phyloP scores from a whole-genome alignment of 1,140 invertebrate species.

The Lepidurus apus region DNA sequence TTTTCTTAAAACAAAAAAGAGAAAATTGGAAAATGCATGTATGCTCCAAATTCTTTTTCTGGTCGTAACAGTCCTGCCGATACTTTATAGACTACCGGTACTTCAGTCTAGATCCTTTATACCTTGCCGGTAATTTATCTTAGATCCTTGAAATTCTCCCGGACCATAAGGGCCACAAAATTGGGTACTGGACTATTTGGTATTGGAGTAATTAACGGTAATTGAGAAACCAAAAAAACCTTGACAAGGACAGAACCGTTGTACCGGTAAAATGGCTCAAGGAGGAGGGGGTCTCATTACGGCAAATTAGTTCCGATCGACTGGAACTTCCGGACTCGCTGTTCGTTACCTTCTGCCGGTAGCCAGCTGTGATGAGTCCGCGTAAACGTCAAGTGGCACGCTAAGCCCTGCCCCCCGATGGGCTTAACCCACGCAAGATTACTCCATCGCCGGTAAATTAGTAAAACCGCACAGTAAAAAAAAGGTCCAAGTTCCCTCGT shows the following conservation, averaged over 20 bases:
- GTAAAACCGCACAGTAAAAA: not conserved
- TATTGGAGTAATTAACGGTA: not conserved
- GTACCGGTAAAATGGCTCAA: constrained; percentile 7
- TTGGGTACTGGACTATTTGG: no score
- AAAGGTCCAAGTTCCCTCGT: no score
- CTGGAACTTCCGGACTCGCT: not conserved
- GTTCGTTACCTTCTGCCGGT: not conserved
- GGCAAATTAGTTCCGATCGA: not conserved
- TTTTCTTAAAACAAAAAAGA: no score
- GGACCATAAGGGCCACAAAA: no score
- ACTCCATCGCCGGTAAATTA: constrained; percentile 15
- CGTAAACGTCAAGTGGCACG: constrained; percentile 9
- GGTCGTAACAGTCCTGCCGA: no score
- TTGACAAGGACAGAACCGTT: not conserved
- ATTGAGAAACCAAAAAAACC: not conserved
- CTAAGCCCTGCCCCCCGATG: not conserved
- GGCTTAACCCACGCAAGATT: not conserved
- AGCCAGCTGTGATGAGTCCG: not conserved
- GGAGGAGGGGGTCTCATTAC: constrained; percentile 8
- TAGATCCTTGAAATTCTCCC: no score
- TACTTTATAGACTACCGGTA: no score
- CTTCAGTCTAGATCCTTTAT: no score
- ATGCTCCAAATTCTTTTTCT: no score
- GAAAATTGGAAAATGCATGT: no score
- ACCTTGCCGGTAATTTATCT: no score